Evolutionary conservation across 2,113 vertebrate species (phyloP).

Genomic region (Lasiurus cinereus): DNA sequence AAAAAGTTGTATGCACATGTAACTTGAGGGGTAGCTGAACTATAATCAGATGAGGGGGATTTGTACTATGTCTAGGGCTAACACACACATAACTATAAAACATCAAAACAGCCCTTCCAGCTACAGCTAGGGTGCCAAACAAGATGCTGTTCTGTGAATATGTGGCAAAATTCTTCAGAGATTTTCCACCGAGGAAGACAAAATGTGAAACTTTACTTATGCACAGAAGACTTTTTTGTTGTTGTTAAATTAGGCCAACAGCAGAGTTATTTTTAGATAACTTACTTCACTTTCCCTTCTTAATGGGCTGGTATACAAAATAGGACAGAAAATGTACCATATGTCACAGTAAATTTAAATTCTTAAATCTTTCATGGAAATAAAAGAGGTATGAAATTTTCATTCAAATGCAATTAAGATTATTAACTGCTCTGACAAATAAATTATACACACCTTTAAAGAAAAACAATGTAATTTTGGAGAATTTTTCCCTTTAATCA

Average conservation of each 20-base stretch:
- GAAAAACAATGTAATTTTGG: not conserved
- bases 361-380: constrained; percentile 73
- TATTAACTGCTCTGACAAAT: constrained; percentile 31
- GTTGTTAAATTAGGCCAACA: constrained; percentile 84
- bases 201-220: constrained; percentile 77
- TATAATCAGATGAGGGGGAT: not conserved
- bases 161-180: constrained; percentile 75
- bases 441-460: not conserved
- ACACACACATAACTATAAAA: constrained; percentile 21
- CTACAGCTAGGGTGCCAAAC: constrained; percentile 51
- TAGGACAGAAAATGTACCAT: constrained; percentile 85
- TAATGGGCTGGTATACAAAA: constrained; percentile 86
- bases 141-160: constrained; percentile 61
- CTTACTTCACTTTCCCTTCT: constrained; percentile 84
- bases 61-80: not conserved
- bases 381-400: constrained; percentile 66
- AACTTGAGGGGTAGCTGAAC: not conserved
- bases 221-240: constrained; percentile 72
- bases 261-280: constrained; percentile 84
- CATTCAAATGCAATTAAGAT: constrained; percentile 63
- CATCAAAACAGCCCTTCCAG: constrained; percentile 46
- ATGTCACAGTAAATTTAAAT: constrained; percentile 82
- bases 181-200: constrained; percentile 77
- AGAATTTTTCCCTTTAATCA: not conserved
- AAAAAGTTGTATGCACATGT: not conserved